A percentile compares a stretch with the other conserved stretches of the same genome.
Evolutionary conservation across 2,888 invertebrate genomes (phyloP).

Genomic region (Helobdella robusta): DNA sequence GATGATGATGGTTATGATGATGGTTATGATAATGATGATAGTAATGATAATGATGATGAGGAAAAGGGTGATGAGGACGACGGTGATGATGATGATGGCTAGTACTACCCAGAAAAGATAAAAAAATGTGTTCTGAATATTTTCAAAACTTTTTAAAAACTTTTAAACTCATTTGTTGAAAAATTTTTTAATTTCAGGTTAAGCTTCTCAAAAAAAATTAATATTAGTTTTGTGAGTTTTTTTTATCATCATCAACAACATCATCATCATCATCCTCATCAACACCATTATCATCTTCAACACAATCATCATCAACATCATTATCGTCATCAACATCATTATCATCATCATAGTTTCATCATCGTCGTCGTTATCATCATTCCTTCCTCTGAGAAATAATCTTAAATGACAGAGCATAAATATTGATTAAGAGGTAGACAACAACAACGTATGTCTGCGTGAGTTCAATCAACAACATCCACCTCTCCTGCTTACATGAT

Average conservation of each 20-base stretch:
- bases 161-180: too few species aligned
- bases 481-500: too few species aligned
- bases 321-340: slow-evolving; percentile 1
- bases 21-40: slow-evolving; percentile 23
- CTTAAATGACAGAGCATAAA: not conserved
- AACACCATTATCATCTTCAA: not conserved
- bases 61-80: slow-evolving; percentile 19
- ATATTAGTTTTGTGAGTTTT: not conserved
- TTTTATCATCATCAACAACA: slow-evolving; percentile 1
- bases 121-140: too few species aligned
- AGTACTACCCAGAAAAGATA: not conserved
- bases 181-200: too few species aligned
- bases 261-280: not conserved
- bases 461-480: not conserved
- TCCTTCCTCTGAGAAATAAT: too few species aligned
- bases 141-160: too few species aligned
- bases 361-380: slow-evolving; percentile 1
- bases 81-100: slow-evolving; percentile 13
- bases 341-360: slow-evolving; percentile 13
- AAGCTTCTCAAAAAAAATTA: too few species aligned
- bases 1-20: slow-evolving; percentile 24
- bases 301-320: slow-evolving; percentile 6
- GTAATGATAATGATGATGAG: slow-evolving; percentile 16
- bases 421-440: not conserved
- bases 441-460: not conserved